Conservation (phyloP, 2,888 invertebrate species). For the Nomada lathburiana region DNA sequence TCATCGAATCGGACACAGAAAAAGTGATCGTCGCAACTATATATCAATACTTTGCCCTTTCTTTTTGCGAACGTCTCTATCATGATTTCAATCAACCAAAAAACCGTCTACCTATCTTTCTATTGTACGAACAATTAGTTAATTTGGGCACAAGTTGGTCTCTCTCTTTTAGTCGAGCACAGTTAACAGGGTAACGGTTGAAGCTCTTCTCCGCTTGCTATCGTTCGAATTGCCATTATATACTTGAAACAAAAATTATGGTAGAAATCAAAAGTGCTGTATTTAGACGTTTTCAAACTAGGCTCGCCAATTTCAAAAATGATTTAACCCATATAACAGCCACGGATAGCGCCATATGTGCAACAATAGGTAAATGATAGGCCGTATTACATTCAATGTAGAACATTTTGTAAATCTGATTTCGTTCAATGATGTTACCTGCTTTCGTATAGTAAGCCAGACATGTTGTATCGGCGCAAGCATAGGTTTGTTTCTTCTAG, state of each 20-base stretch:
- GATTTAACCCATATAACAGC: not conserved
- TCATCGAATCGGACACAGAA: constrained; percentile 37
- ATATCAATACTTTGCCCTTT: not conserved
- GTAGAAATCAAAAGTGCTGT: constrained; percentile 39
- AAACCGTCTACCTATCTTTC: constrained; percentile 32
- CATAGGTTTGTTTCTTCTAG: constrained; percentile 14
- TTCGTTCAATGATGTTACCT: constrained; percentile 45
- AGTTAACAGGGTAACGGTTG: constrained; percentile 5
- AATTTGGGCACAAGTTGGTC: not conserved
- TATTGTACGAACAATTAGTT: not conserved
- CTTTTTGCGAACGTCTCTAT: not conserved
- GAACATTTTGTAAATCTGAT: constrained; percentile 2
- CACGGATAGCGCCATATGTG: not conserved
- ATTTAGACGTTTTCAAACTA: constrained; percentile 59
- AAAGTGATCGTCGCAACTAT: not conserved
- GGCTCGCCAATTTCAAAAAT: constrained; percentile 14
- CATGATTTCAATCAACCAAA: constrained; percentile 38
- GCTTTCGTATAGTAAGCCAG: constrained; percentile 42
- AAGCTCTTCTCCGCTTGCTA: not conserved
- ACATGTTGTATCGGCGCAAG: constrained; percentile 27
- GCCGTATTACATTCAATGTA: not conserved
- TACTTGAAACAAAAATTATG: constrained; percentile 17
- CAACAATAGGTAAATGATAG: too few relatives aligned
- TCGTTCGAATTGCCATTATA: constrained; percentile 16
- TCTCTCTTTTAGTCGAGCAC: not conserved